These are phyloP conservation scores for Cephalotes varians DNA, from an alignment of 2,888 invertebrate species.

Conservation along the genomic window DNA sequence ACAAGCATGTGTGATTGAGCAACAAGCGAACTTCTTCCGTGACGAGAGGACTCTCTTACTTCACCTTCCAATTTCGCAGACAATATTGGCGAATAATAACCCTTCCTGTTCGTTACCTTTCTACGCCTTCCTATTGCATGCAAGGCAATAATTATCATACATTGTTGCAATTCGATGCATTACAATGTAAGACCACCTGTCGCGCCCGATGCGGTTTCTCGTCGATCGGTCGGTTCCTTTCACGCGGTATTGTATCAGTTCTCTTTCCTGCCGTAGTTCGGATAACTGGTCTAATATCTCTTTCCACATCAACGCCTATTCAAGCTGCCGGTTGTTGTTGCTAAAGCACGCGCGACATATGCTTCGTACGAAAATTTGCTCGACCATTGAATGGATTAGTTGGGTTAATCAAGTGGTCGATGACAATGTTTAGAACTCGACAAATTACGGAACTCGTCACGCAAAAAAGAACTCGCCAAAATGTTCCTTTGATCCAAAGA, in stretches of 20 bases:
- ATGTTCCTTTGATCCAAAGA: neutral
- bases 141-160: slow-evolving; percentile 46
- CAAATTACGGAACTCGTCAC: neutral
- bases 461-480: neutral
- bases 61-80: slow-evolving; percentile 38
- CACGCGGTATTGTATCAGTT: slow-evolving; percentile 48
- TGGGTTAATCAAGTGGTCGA: slow-evolving; percentile 3
- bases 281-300: slow-evolving; percentile 44
- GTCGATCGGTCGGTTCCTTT: slow-evolving; percentile 49
- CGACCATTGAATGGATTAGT: neutral
- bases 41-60: slow-evolving; percentile 37
- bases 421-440: neutral
- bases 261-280: slow-evolving; percentile 33
- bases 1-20: slow-evolving; percentile 43
- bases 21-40: slow-evolving; percentile 45
- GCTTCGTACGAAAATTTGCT: slow-evolving; percentile 26
- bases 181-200: slow-evolving; percentile 53
- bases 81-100: slow-evolving; percentile 52
- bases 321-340: slow-evolving; percentile 26
- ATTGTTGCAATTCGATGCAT: slow-evolving; percentile 47
- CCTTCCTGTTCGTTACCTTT: slow-evolving; percentile 52
- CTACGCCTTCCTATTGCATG: slow-evolving; percentile 49
- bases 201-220: slow-evolving; percentile 50
- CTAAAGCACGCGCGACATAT: slow-evolving; percentile 38
- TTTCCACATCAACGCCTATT: slow-evolving; percentile 30